Conservation (phyloP, 92 coral and sea anemone species). For the Galaxea fascicularis region DNA sequence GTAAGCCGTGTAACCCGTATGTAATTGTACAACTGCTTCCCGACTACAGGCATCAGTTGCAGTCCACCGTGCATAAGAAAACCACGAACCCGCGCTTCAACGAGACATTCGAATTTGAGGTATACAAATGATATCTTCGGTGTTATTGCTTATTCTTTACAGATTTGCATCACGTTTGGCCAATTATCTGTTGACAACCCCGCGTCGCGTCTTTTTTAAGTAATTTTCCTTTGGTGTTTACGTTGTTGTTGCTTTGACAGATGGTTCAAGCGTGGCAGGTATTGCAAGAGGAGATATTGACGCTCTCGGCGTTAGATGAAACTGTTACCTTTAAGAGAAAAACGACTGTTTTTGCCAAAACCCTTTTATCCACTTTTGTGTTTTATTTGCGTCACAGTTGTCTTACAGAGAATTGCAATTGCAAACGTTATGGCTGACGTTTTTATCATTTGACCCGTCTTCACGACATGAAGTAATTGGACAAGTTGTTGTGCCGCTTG, state of each 20-base stretch:
- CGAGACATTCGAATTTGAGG: slow-evolving; percentile 94
- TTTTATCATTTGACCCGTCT: slow-evolving; percentile 80
- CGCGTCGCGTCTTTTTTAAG: too few species aligned
- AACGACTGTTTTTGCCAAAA: too few species aligned
- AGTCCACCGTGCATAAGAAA: slow-evolving; percentile 90
- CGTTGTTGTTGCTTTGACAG: too few species aligned
- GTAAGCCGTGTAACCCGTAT: slow-evolving; percentile 87
- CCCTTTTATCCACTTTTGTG: background rate
- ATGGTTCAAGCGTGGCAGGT: too few species aligned
- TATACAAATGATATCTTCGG: too few species aligned
- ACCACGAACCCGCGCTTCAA: slow-evolving; percentile 84
- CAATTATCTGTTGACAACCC: too few species aligned
- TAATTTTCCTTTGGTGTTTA: too few species aligned
- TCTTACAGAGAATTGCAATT: slow-evolving; percentile 66
- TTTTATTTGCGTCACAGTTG: background rate
- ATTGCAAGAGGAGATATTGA: too few species aligned
- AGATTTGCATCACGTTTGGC: background rate
- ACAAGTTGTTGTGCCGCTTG: slow-evolving; percentile 79
- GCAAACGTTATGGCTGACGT: slow-evolving; percentile 85
- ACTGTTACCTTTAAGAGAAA: too few species aligned
- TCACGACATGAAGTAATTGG: slow-evolving; percentile 92
- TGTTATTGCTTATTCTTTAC: background rate
- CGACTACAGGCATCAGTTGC: slow-evolving; percentile 90
- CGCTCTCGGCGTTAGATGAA: too few species aligned
- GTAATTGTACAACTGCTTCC: slow-evolving; percentile 87